Conservation (phyloP, 1,140 invertebrate species). For the Drosophila littoralis region DNA sequence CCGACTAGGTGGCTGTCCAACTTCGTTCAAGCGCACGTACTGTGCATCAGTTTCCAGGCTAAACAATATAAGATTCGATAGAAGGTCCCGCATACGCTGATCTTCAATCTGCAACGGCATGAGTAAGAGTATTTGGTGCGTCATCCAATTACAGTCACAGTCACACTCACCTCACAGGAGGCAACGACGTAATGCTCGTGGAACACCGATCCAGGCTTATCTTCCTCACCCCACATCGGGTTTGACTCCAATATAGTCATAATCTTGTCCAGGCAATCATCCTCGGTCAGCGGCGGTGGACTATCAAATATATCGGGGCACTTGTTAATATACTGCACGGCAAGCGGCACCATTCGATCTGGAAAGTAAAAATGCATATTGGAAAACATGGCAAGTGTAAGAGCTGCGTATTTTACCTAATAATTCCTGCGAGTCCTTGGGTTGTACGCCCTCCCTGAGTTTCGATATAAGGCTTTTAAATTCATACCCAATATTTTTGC, state of each 20-base stretch:
- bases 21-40: not conserved
- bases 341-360: conserved; percentile 43
- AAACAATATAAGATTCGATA: conserved; percentile 27
- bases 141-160: not conserved
- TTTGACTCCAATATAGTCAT: conserved; percentile 15
- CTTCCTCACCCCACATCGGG: not conserved
- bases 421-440: conserved; percentile 1
- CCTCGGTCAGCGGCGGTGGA: conserved; percentile 42
- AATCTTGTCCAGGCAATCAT: conserved; percentile 36
- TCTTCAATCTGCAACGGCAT: conserved; percentile 28
- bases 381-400: no score
- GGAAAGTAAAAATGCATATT: not conserved
- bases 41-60: conserved; percentile 18
- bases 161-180: conserved; percentile 6
- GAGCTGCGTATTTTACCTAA: not conserved
- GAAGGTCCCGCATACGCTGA: conserved; percentile 44
- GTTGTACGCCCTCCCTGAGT: not conserved
- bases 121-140: not conserved
- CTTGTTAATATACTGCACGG: conserved; percentile 57
- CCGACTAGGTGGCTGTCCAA: not conserved
- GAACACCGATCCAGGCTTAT: conserved; percentile 9
- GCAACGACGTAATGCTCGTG: conserved; percentile 14
- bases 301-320: conserved; percentile 39
- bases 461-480: conserved; percentile 3
- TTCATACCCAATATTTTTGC: not conserved